Percentiles rank a stretch among this genome's conserved stretches.
Evolutionary conservation across 2,113 vertebrate genomes (phyloP).

Genomic region (Petroica traversi): DNA sequence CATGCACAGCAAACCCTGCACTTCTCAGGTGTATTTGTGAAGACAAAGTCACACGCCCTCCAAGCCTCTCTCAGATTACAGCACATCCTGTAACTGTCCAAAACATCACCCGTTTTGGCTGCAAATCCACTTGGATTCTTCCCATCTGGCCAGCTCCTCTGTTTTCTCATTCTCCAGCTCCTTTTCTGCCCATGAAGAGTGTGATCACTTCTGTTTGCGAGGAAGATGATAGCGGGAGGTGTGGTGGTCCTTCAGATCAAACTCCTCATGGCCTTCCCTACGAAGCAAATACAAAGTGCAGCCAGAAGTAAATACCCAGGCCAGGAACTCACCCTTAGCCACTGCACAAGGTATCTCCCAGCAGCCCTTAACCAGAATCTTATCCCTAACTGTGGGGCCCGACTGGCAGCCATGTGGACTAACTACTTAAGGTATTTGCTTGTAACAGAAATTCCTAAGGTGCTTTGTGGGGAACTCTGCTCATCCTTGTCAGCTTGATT

Average conservation of each 20-base stretch:
- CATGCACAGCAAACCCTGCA: not conserved
- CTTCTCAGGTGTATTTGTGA: not conserved
- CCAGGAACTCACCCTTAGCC: not conserved
- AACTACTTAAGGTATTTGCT: not conserved
- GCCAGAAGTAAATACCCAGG: not conserved
- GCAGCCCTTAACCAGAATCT: not conserved
- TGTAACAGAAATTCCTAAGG: not conserved
- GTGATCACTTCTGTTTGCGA: constrained; percentile 40
- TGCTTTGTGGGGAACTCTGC: not conserved
- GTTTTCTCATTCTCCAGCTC: not conserved
- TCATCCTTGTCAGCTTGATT: not conserved
- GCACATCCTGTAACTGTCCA: not conserved
- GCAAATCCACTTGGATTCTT: constrained; percentile 12
- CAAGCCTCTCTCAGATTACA: not conserved
- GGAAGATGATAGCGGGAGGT: constrained; percentile 80
- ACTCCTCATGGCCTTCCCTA: constrained; percentile 94
- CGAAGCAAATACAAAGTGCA: constrained; percentile 14
- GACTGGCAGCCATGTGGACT: not conserved
- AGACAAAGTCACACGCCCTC: not conserved
- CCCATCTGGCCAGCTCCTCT: not conserved
- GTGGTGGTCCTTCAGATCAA: constrained; percentile 88
- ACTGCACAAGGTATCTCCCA: not conserved
- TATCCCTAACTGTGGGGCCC: not conserved
- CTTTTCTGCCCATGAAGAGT: not conserved
- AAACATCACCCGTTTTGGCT: constrained; percentile 22